These are phyloP conservation scores for Xenus cinereus DNA, from an alignment of 2,113 vertebrate genomes.

Conservation along the genomic window DNA sequence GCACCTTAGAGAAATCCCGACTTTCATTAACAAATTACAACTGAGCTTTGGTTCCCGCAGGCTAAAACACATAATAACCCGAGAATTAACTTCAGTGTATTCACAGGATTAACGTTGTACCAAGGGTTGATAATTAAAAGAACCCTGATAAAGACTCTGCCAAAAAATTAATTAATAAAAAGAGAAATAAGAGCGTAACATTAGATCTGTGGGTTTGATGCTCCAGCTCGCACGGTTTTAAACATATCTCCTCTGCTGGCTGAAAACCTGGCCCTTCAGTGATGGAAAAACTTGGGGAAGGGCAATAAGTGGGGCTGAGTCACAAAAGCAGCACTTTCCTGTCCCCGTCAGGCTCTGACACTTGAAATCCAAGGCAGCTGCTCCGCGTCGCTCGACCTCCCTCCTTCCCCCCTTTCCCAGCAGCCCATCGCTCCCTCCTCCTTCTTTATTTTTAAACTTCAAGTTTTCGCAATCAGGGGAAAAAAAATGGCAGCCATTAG, in stretches of 20 bases:
- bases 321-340: background rate
- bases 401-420: background rate
- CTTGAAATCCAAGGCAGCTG: slow-evolving; percentile 12
- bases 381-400: background rate
- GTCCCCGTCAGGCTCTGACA: background rate
- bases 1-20: background rate
- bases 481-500: slow-evolving; percentile 52
- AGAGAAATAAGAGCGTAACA: background rate
- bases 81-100: background rate
- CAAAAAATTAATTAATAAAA: slow-evolving; percentile 24
- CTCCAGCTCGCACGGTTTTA: background rate
- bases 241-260: background rate
- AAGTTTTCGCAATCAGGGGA: slow-evolving; percentile 16
- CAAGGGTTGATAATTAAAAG: slow-evolving; percentile 21
- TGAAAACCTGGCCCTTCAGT: background rate
- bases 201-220: background rate
- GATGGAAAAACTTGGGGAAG: background rate
- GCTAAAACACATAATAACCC: background rate
- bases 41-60: background rate
- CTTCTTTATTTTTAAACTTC: background rate
- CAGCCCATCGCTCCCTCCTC: background rate
- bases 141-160: background rate
- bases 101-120: background rate
- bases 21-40: background rate
- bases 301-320: background rate